Evolutionary conservation across 2,888 invertebrate species (phyloP).

Genomic region (Megalurothrips usitatus): DNA sequence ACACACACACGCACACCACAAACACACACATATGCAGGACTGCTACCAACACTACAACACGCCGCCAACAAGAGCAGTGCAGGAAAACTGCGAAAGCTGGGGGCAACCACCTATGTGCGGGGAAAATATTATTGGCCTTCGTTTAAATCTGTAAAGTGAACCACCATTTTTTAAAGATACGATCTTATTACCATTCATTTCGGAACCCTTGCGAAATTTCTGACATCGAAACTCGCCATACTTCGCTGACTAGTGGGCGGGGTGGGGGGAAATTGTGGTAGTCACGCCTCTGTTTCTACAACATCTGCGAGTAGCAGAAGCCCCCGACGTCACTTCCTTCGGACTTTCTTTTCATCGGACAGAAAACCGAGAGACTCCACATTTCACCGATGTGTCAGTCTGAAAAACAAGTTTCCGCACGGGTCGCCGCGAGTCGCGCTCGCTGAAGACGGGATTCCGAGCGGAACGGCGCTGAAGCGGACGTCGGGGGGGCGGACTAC

Average conservation of each 20-base stretch:
- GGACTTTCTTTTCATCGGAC: constrained; percentile 7
- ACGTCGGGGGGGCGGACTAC: background rate
- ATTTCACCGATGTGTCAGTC: no score
- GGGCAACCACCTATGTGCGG: no score
- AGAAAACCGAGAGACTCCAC: background rate
- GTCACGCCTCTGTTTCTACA: constrained; percentile 10
- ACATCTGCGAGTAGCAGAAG: constrained; percentile 1
- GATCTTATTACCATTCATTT: background rate
- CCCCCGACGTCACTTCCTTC: constrained; percentile 17
- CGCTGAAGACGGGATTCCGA: no score
- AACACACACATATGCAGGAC: background rate
- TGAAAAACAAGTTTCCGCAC: no score
- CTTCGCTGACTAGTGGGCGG: background rate
- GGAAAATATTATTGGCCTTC: no score
- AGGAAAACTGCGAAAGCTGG: no score
- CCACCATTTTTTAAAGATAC: background rate
- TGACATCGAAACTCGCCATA: background rate
- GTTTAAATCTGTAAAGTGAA: background rate
- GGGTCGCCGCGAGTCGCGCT: no score
- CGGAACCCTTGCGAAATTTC: background rate
- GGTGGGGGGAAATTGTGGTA: background rate
- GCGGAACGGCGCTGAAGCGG: no score
- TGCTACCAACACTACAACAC: background rate
- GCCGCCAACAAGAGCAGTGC: no score
- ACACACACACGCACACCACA: background rate